These are phyloP conservation scores for Rhabdomys pumilio DNA, from an alignment of 2,797 vertebrate species.

Conservation along the genomic window DNA sequence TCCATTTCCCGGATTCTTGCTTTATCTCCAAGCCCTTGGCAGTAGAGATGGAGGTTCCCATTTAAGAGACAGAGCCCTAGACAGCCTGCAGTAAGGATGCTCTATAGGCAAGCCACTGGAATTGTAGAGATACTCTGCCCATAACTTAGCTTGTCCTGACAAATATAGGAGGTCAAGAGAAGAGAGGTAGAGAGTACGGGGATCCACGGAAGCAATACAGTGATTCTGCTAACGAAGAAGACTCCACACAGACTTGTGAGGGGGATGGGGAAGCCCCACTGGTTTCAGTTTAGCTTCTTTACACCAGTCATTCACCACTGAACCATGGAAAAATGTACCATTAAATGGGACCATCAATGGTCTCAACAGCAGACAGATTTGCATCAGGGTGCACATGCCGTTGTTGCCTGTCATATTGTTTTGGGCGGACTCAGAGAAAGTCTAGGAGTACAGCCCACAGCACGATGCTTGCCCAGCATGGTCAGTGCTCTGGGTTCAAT, in stretches of 20 bases:
- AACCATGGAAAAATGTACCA: constrained; percentile 41
- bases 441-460: not conserved
- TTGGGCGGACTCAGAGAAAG: not conserved
- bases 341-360: not conserved
- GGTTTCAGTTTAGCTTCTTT: not conserved
- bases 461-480: not conserved
- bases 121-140: not conserved
- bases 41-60: not conserved
- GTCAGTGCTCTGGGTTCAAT: not conserved
- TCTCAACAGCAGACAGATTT: constrained; percentile 5
- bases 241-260: not conserved
- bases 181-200: not conserved
- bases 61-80: not conserved
- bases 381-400: not conserved
- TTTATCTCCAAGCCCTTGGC: not conserved
- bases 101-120: not conserved
- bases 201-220: rapidly evolving
- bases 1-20: not conserved
- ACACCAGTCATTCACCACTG: not conserved
- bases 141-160: not conserved
- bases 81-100: not conserved
- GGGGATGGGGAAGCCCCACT: not conserved
- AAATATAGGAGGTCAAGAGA: not conserved
- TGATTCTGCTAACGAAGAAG: not conserved
- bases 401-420: not conserved